Evolutionary conservation across 2,797 vertebrate genomes (phyloP).

Genomic region (Enoplosus armatus): DNA sequence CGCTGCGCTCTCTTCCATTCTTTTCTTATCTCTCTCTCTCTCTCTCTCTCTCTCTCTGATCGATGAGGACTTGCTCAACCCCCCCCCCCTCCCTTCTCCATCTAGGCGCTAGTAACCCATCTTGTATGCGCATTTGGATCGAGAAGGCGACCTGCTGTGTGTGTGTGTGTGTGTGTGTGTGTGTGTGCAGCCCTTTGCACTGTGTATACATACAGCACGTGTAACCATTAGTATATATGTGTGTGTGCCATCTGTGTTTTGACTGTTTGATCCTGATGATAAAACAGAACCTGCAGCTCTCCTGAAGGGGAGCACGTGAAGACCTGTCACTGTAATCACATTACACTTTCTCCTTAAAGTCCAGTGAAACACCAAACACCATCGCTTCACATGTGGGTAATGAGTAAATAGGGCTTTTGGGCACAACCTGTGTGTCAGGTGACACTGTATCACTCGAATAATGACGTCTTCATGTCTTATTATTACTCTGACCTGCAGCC

Average conservation of each 20-base stretch:
- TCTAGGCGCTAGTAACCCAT: conserved; percentile 8
- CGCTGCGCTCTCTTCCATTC: conserved; percentile 27
- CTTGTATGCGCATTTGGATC: conserved; percentile 30
- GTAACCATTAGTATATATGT: not conserved
- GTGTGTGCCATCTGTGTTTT: not conserved
- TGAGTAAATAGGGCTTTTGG: not conserved
- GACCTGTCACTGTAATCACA: conserved; percentile 14
- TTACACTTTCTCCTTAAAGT: not conserved
- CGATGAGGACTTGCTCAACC: conserved; percentile 37
- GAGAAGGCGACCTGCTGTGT: not conserved
- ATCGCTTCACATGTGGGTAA: too few species aligned
- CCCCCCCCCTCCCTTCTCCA: not conserved
- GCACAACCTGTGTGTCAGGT: not conserved
- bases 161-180: not conserved
- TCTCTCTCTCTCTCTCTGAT: conserved; percentile 16
- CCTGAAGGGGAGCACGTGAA: not conserved
- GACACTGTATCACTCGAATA: fast-evolving
- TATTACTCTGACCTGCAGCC: not conserved
- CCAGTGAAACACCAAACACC: not conserved
- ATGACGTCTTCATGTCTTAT: not conserved
- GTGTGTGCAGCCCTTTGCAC: not conserved
- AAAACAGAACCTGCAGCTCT: not conserved
- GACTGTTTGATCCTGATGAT: not conserved
- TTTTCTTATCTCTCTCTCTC: conserved; percentile 12
- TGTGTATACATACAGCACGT: not conserved